Evolutionary conservation across 2,888 invertebrate species (phyloP).

Genomic region (Luperina nickerlii): DNA sequence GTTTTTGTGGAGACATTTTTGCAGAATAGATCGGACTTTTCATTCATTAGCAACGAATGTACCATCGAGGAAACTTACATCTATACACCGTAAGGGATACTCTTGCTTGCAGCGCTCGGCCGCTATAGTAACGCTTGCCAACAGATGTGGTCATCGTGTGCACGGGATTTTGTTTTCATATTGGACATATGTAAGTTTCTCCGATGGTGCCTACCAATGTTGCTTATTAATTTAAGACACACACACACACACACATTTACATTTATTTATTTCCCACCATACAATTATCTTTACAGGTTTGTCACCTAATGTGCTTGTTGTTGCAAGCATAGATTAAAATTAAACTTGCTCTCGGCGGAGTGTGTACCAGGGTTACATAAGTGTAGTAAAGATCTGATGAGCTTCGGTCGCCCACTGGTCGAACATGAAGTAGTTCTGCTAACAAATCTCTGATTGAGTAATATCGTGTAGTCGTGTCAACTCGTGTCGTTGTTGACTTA

Average conservation of each 20-base stretch:
- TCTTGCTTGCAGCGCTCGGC: too few species aligned
- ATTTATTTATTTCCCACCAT: too few species aligned
- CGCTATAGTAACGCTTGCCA: too few species aligned
- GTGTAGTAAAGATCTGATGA: conserved; percentile 17
- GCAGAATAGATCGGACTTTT: too few species aligned
- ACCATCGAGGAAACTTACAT: too few species aligned
- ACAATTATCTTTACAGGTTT: too few species aligned
- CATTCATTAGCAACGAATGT: neutral
- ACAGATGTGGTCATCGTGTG: too few species aligned
- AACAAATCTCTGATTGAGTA: conserved; percentile 58
- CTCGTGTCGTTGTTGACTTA: conserved; percentile 52
- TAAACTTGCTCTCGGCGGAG: conserved; percentile 4
- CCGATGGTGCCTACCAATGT: neutral
- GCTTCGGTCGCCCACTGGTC: conserved; percentile 54
- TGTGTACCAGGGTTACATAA: conserved; percentile 50
- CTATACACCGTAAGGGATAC: too few species aligned
- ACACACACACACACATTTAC: too few species aligned
- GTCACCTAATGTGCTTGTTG: neutral
- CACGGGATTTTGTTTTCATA: too few species aligned
- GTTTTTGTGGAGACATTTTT: too few species aligned
- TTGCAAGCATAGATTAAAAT: neutral
- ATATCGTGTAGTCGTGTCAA: conserved; percentile 43
- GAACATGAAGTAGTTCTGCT: conserved; percentile 56
- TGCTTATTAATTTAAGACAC: neutral
- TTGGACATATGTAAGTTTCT: too few species aligned